Evolutionary conservation across 2,113 vertebrate species (phyloP), one percentile per base, ranked within the genome.

Genomic region (Chroicocephalus ridibundus): DNA sequence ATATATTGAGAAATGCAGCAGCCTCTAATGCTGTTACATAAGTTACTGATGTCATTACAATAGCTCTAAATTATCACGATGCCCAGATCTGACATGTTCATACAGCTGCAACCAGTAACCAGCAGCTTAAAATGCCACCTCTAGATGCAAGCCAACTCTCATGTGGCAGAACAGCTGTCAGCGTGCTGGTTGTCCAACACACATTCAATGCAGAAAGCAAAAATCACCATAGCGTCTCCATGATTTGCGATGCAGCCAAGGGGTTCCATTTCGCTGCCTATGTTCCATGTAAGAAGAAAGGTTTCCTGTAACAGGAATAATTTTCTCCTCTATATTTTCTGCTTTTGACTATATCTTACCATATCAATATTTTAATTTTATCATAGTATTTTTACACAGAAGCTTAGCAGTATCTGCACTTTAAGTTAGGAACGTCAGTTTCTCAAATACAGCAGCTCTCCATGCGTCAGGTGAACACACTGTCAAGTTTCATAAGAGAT

Each of bases 41-140:
- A 93, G 49, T 46, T 69, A 79, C 38, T 49, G 38, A 86, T 58
- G 83, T 76, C 32, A 57, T 46, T 66, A 75, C 76, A 74, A 58
- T 38, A 57, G 21, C 61, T 82, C 32, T 58, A 44, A 89, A 47
- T 82, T 65, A 91, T 42, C 70, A n/a, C 5, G 27, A 72, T 76
- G 82, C 10, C 24, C 62, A 72, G 19, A 90, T 61, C 36, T 90
- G 87, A 85, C 92, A 91, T 6, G 66, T 57, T 91, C 58, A 61
- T 93, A 65, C 84, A 94, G 93, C 82, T 85, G 82, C 84, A 80
- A 76, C 27, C 74, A 69, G 40, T 57, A 96, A 90, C 8, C 22
- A 5, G 54, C 75, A 90, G 70, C 62, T 92, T 62, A 40, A 74
- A 96, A 94, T 66, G 71, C 54, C 87, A 93, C 58, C 84, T 82